These are phyloP conservation scores for Anorthoa munda DNA, from an alignment of 2,888 invertebrate species.

Conservation along the genomic window DNA sequence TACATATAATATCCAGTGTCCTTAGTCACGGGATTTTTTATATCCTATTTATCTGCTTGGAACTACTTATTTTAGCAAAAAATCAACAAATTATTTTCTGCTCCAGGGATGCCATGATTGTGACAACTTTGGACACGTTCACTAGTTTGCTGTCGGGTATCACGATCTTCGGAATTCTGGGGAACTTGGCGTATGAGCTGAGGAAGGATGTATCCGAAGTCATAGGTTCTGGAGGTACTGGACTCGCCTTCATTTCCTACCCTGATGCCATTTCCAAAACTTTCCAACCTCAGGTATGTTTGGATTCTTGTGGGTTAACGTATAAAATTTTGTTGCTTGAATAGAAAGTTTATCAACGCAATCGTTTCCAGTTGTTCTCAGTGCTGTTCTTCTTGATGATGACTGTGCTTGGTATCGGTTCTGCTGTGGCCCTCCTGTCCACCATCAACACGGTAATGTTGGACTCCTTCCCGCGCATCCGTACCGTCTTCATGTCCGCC, in stretches of 20 bases:
- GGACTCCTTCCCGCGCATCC: slow-evolving; percentile 92
- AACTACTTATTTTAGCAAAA: not conserved
- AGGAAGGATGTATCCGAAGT: slow-evolving; percentile 91
- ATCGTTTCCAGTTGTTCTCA: slow-evolving; percentile 91
- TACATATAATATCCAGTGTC: not conserved
- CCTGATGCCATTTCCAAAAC: slow-evolving; percentile 96
- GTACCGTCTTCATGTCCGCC: slow-evolving; percentile 92
- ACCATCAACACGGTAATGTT: slow-evolving; percentile 93
- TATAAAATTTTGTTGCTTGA: no score
- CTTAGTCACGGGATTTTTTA: no score
- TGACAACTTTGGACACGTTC: slow-evolving; percentile 95
- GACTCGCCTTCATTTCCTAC: slow-evolving; percentile 96
- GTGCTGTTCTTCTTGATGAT: slow-evolving; percentile 96
- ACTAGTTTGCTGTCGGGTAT: slow-evolving; percentile 95
- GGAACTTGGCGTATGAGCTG: slow-evolving; percentile 94
- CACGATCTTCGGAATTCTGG: slow-evolving; percentile 96
- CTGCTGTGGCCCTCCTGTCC: slow-evolving; percentile 93
- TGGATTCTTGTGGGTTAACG: not conserved
- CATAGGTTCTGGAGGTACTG: slow-evolving; percentile 94
- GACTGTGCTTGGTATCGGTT: slow-evolving; percentile 94
- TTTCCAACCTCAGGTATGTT: slow-evolving; percentile 93
- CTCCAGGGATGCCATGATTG: slow-evolving; percentile 94
- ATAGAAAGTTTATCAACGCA: slow-evolving; percentile 3
- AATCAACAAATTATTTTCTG: not conserved
- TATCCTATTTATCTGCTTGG: no score